Percentiles rank a stretch among this genome's conserved stretches.
Conservation (phyloP, 2,797 vertebrate species). For the Fistularia commersonii region DNA sequence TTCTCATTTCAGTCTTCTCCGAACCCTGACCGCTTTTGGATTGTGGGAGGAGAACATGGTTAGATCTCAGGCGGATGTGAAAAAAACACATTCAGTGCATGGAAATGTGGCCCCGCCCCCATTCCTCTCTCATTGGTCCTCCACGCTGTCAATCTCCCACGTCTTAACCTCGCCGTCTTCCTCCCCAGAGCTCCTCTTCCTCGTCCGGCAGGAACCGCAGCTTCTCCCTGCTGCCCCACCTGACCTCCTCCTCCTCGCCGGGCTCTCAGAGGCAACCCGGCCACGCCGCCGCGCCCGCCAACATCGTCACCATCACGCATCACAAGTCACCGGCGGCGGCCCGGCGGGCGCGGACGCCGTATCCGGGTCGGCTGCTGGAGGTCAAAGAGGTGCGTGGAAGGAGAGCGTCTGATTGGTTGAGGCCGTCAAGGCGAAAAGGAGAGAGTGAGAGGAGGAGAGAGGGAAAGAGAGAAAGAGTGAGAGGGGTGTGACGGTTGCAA, state of each 20-base stretch:
- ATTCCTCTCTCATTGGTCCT: not conserved
- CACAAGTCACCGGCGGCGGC: conserved; percentile 94
- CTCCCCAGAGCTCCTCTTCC: conserved; percentile 74
- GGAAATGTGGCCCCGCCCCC: too few species aligned
- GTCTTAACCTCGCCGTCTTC: conserved; percentile 13
- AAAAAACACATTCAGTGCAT: too few species aligned
- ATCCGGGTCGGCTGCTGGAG: conserved; percentile 84
- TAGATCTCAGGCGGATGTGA: too few species aligned
- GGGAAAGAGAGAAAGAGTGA: too few species aligned
- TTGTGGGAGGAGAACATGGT: too few species aligned
- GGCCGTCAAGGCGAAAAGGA: too few species aligned
- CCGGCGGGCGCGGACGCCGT: conserved; percentile 83
- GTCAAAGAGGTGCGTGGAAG: conserved; percentile 89
- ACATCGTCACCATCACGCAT: conserved; percentile 91
- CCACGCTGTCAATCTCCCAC: conserved; percentile 10
- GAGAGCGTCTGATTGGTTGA: too few species aligned
- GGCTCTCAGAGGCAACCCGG: conserved; percentile 81
- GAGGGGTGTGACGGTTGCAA: too few species aligned
- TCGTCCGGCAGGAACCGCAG: conserved; percentile 86
- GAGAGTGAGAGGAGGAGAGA: too few species aligned
- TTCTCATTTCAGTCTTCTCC: too few species aligned
- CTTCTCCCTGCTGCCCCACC: conserved; percentile 87
- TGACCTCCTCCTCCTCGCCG: conserved; percentile 84
- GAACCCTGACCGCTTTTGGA: too few species aligned
- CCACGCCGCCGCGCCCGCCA: conserved; percentile 74